Conservation (phyloP, 2,797 vertebrate genomes). For the Synaphobranchus kaupii region DNA sequence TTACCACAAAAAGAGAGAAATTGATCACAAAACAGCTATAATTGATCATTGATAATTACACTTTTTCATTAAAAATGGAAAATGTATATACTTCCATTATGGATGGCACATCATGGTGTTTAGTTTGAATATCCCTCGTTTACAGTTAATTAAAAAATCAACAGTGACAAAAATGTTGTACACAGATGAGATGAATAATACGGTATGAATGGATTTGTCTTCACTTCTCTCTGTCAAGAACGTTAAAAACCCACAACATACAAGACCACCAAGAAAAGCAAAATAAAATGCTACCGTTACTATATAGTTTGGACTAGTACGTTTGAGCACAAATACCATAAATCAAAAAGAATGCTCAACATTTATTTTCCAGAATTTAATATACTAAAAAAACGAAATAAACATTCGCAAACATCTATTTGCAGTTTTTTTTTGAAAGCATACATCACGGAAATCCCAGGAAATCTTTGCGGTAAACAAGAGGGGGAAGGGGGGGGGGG, state of each 20-base stretch:
- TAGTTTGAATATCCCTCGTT: not conserved
- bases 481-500: conserved; percentile 51
- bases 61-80: not conserved
- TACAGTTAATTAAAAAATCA: not conserved
- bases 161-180: not conserved
- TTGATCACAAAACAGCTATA: not conserved
- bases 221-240: not conserved
- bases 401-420: not conserved
- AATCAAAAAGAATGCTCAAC: not conserved
- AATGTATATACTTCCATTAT: not conserved
- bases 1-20: not conserved
- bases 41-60: not conserved
- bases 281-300: not conserved
- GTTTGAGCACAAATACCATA: not conserved
- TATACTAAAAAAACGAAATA: not conserved
- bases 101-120: no score
- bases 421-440: conserved; percentile 35
- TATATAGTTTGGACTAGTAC: not conserved
- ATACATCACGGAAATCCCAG: conserved; percentile 34
- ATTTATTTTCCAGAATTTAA: not conserved
- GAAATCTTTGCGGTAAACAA: conserved; percentile 38
- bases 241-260: not conserved
- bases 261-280: not conserved
- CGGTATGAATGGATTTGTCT: not conserved
- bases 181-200: not conserved